A percentile compares a stretch with the other conserved stretches of the same genome.
Conservation (phyloP, 2,888 invertebrate genomes). For the Ceramica pisi region DNA sequence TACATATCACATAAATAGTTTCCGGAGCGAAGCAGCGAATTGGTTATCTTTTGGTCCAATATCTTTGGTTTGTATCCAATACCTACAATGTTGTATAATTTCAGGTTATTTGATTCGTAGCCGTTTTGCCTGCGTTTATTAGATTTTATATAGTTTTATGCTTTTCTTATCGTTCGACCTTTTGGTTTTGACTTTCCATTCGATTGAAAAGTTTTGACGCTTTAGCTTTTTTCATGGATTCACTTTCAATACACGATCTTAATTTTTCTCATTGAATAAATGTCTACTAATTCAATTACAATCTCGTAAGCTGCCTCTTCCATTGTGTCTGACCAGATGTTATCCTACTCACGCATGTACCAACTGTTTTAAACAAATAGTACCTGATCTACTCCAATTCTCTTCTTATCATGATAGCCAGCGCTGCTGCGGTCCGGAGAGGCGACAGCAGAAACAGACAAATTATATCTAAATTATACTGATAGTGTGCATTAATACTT, state of each 20-base stretch:
- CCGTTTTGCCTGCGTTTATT: neutral
- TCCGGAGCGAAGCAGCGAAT: constrained; percentile 78
- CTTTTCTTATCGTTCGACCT: neutral
- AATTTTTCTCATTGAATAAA: neutral
- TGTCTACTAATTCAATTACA: neutral
- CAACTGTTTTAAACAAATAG: constrained; percentile 23
- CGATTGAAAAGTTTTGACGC: neutral
- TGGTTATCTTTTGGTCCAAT: constrained; percentile 72
- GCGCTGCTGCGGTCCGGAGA: constrained; percentile 74
- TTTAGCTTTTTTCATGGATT: neutral
- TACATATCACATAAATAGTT: constrained; percentile 80
- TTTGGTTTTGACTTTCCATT: neutral
- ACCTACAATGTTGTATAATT: neutral
- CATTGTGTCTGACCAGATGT: neutral
- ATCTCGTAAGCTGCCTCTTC: neutral
- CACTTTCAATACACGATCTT: neutral
- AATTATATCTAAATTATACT: constrained; percentile 43
- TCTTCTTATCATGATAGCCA: constrained; percentile 24
- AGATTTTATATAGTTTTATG: neutral
- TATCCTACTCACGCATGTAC: neutral
- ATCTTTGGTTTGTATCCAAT: constrained; percentile 31
- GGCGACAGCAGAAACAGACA: constrained; percentile 70
- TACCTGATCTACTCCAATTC: neutral
- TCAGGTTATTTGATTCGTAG: neutral
- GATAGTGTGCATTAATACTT: constrained; percentile 39